A percentile compares a stretch with the other conserved stretches of the same genome.
These are phyloP conservation scores for Chascanopsetta lugubris DNA, from an alignment of 2,113 vertebrate genomes.

Conservation along the genomic window DNA sequence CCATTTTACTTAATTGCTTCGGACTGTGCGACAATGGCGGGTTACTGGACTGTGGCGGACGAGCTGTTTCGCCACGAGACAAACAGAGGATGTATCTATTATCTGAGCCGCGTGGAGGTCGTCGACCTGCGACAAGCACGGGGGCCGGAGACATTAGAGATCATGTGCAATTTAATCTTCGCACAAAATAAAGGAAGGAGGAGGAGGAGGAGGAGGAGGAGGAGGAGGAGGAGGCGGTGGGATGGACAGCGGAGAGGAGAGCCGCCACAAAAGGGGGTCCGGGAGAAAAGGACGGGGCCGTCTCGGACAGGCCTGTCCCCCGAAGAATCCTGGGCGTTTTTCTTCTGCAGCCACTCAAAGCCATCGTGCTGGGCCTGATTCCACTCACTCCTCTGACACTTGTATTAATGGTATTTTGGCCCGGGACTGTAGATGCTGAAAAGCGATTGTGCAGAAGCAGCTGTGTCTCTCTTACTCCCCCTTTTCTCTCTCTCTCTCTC, in stretches of 20 bases:
- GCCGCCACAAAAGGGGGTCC: constrained; percentile 86
- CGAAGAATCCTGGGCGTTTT: constrained; percentile 85
- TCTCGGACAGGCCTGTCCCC: constrained; percentile 84
- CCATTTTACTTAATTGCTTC: constrained; percentile 98
- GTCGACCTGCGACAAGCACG: constrained; percentile 88
- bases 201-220: too few species aligned
- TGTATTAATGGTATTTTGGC: constrained; percentile 93
- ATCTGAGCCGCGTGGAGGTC: constrained; percentile 90
- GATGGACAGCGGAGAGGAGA: constrained; percentile 68
- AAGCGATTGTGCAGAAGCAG: constrained; percentile 88
- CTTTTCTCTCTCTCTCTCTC: constrained; percentile 69
- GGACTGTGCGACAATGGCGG: constrained; percentile 89
- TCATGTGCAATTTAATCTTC: constrained; percentile 99
- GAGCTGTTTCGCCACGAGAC: constrained; percentile 75
- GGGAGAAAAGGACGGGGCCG: constrained; percentile 88
- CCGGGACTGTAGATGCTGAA: constrained; percentile 86
- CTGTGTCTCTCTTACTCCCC: constrained; percentile 83
- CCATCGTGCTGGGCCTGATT: constrained; percentile 76
- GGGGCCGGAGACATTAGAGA: constrained; percentile 90
- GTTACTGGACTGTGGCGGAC: constrained; percentile 91
- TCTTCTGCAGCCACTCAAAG: constrained; percentile 82
- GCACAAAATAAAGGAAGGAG: constrained; percentile 90
- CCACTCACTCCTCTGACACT: constrained; percentile 91
- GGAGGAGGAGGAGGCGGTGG: constrained; percentile 10
- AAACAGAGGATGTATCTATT: constrained; percentile 94